Percentiles rank a stretch among this genome's conserved stretches.
phyloP scores from a whole-genome alignment of 2,113 vertebrate genomes.

The Mobula hypostoma region DNA sequence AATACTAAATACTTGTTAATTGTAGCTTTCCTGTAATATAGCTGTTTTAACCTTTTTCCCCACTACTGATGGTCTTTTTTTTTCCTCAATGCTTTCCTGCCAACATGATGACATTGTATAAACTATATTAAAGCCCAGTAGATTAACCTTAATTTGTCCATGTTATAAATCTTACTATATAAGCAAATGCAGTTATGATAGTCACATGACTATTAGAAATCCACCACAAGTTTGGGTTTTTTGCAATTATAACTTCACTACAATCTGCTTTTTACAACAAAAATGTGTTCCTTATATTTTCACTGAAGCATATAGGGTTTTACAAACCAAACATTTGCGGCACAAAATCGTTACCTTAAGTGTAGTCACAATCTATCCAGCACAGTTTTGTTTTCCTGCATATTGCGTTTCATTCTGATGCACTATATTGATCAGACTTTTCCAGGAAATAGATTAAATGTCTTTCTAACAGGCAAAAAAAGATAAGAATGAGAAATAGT shows the following conservation, averaged over 20 bases:
- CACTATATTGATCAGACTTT: conserved; percentile 32
- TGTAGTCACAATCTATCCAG: conserved; percentile 31
- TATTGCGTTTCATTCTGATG: conserved; percentile 36
- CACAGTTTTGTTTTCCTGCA: conserved; percentile 32
- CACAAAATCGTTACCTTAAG: conserved; percentile 31
- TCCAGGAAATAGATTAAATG: conserved; percentile 37
- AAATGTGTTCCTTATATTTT: not conserved
- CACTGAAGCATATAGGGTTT: not conserved
- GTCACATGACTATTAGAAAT: not conserved
- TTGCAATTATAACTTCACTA: not conserved
- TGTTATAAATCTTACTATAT: not conserved
- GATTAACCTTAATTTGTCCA: not conserved
- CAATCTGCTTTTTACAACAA: not conserved
- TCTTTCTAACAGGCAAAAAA: conserved; percentile 28
- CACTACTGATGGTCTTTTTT: not conserved
- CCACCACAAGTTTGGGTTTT: not conserved
- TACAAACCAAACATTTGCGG: conserved; percentile 30
- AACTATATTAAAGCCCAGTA: not conserved
- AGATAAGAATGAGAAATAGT: conserved; percentile 31
- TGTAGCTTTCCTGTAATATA: not conserved
- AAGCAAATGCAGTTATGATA: not conserved
- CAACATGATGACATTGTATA: not conserved
- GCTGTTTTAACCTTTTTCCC: not conserved
- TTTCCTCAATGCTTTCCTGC: not conserved
- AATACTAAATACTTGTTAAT: not conserved